Percentiles rank a stretch among this genome's conserved stretches.
Conservation (phyloP, 2,888 invertebrate genomes). For the Acanthosepion lycidas region DNA sequence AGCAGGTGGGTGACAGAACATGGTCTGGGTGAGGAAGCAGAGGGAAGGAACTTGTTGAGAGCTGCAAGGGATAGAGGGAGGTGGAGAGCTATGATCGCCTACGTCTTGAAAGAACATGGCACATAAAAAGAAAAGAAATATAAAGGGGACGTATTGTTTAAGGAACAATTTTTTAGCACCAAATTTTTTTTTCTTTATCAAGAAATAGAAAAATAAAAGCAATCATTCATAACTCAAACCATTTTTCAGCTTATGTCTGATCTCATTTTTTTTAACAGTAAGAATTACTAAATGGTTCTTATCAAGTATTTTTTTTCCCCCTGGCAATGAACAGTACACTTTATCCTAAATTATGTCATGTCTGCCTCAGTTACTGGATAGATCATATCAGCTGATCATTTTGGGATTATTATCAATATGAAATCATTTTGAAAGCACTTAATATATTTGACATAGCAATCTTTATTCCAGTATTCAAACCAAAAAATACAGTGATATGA, state of each 20-base stretch:
- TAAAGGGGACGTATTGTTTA: no score
- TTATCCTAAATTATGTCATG: no score
- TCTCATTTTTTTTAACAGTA: not conserved
- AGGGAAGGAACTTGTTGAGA: no score
- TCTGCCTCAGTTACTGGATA: not conserved
- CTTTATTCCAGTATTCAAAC: not conserved
- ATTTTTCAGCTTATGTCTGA: not conserved
- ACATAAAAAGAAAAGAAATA: no score
- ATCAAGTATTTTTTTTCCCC: not conserved
- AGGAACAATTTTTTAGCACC: no score
- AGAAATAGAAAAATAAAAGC: not conserved
- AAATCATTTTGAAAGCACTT: slow-evolving; percentile 1
- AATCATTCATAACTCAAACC: not conserved
- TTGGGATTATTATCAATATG: not conserved
- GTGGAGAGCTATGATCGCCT: no score
- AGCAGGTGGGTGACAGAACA: no score
- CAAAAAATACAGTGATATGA: not conserved
- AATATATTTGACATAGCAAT: not conserved
- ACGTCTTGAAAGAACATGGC: no score
- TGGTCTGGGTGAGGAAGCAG: no score
- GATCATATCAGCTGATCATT: not conserved
- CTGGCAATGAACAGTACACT: no score
- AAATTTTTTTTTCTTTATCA: not conserved
- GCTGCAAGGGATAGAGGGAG: no score
- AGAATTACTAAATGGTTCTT: not conserved